Conservation (phyloP, 2,888 invertebrate species). For the Eupithecia subfuscata region DNA sequence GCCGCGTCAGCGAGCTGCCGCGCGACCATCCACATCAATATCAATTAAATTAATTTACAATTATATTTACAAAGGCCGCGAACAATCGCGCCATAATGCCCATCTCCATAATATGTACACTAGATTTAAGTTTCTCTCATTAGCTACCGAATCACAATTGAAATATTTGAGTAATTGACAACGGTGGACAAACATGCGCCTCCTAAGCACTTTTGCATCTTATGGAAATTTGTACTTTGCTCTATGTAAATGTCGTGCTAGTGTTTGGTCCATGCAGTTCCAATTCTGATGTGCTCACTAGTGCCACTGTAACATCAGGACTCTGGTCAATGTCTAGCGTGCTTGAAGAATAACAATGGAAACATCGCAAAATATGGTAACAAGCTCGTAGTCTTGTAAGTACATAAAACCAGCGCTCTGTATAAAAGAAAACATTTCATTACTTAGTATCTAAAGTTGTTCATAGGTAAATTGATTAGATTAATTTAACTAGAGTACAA, state of each 20-base stretch:
- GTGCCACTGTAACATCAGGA: constrained; percentile 30
- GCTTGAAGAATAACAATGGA: background rate
- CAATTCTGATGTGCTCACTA: constrained; percentile 57
- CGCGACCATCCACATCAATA: constrained; percentile 66
- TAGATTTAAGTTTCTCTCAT: constrained; percentile 83
- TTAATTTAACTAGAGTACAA: constrained; percentile 16
- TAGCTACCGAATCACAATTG: constrained; percentile 85
- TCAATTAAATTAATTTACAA: constrained; percentile 80
- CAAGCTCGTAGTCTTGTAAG: background rate
- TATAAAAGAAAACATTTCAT: constrained; percentile 38
- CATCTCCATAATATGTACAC: constrained; percentile 83
- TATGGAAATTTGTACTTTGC: constrained; percentile 83
- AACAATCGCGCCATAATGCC: constrained; percentile 78
- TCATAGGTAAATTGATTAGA: constrained; percentile 19
- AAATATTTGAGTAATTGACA: constrained; percentile 84
- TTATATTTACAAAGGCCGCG: constrained; percentile 80
- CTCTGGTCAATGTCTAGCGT: constrained; percentile 12
- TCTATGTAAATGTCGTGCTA: constrained; percentile 76
- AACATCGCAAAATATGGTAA: background rate
- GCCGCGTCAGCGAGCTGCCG: constrained; percentile 34
- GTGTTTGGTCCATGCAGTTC: constrained; percentile 79
- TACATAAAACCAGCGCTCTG: background rate
- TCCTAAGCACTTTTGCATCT: constrained; percentile 76
- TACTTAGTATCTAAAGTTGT: constrained; percentile 24
- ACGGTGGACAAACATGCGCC: constrained; percentile 83